phyloP scores from a whole-genome alignment of 2,888 invertebrate species.

The Perithous albicinctus region DNA sequence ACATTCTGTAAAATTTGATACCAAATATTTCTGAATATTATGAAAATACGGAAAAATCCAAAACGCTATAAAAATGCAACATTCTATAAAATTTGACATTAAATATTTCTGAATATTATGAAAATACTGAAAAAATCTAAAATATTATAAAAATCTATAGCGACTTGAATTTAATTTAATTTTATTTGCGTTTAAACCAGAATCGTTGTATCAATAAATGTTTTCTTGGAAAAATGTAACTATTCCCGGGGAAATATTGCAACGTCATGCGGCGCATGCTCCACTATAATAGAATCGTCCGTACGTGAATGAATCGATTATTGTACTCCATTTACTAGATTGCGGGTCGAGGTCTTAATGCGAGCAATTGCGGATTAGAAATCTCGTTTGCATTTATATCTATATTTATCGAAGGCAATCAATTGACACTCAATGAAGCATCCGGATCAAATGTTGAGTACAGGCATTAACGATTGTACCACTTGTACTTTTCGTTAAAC shows the following conservation, averaged over 20 bases:
- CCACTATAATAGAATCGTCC: neutral
- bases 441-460: neutral
- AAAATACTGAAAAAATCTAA: no score
- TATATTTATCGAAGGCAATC: slow-evolving; percentile 28
- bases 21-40: no score
- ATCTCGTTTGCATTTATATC: slow-evolving; percentile 31
- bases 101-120: no score
- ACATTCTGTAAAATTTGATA: no score
- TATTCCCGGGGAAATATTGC: neutral
- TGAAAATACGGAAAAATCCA: no score
- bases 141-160: no score
- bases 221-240: neutral
- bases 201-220: neutral
- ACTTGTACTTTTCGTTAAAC: neutral
- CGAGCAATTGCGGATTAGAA: slow-evolving; percentile 22
- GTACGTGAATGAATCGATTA: slow-evolving; percentile 19
- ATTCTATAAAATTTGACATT: no score
- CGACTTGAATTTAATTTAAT: no score
- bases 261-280: neutral
- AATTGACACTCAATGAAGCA: slow-evolving; percentile 31
- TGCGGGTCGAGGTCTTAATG: slow-evolving; percentile 56
- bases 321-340: slow-evolving; percentile 49
- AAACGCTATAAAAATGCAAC: no score
- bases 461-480: neutral
- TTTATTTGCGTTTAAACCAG: no score